Evolutionary conservation across 2,113 vertebrate genomes (phyloP).

Genomic region (Xyliphius kryptos): DNA sequence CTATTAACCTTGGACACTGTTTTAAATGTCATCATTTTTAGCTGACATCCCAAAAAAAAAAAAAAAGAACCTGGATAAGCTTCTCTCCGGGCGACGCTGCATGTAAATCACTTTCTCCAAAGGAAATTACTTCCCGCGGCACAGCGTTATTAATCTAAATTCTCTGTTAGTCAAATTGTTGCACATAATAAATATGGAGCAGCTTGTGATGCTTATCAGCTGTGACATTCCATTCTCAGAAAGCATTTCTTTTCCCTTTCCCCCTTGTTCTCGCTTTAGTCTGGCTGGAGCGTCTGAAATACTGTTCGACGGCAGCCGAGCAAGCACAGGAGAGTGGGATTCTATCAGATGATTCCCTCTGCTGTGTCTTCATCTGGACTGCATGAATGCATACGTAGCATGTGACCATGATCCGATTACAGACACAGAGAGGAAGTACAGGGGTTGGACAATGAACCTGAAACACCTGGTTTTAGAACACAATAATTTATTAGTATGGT

Average conservation of each 20-base stretch:
- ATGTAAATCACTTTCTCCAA: conserved; percentile 93
- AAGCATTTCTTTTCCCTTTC: too few species aligned
- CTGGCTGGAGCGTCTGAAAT: conserved; percentile 54
- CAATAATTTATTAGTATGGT: too few species aligned
- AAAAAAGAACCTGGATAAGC: conserved; percentile 71
- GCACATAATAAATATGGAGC: conserved; percentile 91
- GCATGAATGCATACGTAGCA: too few species aligned
- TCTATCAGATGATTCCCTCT: too few species aligned
- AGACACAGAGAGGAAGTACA: too few species aligned
- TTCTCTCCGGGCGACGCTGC: conserved; percentile 80
- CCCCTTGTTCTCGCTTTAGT: conserved; percentile 52
- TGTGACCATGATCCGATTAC: too few species aligned
- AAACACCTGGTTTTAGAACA: too few species aligned
- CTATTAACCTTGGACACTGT: conserved; percentile 95
- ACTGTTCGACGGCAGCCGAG: too few species aligned
- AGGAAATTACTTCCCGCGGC: conserved; percentile 96
- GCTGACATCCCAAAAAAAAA: too few species aligned
- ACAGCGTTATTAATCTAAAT: conserved; percentile 97
- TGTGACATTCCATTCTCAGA: conserved; percentile 65
- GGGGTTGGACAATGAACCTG: too few species aligned
- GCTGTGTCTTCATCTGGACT: too few species aligned
- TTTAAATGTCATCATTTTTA: conserved; percentile 97
- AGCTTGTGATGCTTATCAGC: conserved; percentile 74
- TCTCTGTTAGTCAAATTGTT: conserved; percentile 92
- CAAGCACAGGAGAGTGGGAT: too few species aligned